These are phyloP conservation scores for Anastatus disparis DNA, from an alignment of 1,140 invertebrate species.

Conservation along the genomic window DNA sequence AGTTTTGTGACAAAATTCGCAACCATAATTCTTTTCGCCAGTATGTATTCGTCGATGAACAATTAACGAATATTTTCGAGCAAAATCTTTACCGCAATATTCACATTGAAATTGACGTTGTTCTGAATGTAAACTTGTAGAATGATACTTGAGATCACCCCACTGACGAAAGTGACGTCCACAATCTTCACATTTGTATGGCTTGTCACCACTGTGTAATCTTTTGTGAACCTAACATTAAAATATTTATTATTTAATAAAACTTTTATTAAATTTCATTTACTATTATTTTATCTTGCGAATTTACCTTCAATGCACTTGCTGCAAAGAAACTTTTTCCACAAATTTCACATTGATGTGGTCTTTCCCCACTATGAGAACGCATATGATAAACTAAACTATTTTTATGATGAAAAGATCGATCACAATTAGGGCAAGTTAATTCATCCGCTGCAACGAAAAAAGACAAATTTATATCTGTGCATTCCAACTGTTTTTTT, in stretches of 20 bases:
- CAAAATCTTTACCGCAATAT: conserved; percentile 91
- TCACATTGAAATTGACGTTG: conserved; percentile 88
- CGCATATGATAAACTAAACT: conserved; percentile 86
- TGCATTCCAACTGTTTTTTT: background rate
- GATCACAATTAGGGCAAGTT: conserved; percentile 76
- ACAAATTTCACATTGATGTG: conserved; percentile 84
- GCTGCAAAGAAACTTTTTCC: conserved; percentile 84
- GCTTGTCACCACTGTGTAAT: conserved; percentile 81
- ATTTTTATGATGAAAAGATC: conserved; percentile 84
- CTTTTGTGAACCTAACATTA: conserved; percentile 74
- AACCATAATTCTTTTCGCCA: conserved; percentile 88
- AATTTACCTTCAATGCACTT: conserved; percentile 77
- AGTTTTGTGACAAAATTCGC: conserved; percentile 85
- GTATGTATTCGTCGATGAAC: conserved; percentile 91
- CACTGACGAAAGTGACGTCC: conserved; percentile 83
- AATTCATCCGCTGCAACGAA: conserved; percentile 58
- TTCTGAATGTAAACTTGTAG: conserved; percentile 85
- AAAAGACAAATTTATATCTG: conserved; percentile 6
- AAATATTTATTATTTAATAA: background rate
- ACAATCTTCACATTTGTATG: conserved; percentile 83
- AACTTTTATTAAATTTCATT: background rate
- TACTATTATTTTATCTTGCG: background rate
- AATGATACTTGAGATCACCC: conserved; percentile 91
- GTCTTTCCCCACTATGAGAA: conserved; percentile 80
- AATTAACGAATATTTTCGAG: conserved; percentile 92